Base-by-base conservation (phyloP, 2,888 invertebrate species). In the Petrolisthes manimaculis region DNA sequence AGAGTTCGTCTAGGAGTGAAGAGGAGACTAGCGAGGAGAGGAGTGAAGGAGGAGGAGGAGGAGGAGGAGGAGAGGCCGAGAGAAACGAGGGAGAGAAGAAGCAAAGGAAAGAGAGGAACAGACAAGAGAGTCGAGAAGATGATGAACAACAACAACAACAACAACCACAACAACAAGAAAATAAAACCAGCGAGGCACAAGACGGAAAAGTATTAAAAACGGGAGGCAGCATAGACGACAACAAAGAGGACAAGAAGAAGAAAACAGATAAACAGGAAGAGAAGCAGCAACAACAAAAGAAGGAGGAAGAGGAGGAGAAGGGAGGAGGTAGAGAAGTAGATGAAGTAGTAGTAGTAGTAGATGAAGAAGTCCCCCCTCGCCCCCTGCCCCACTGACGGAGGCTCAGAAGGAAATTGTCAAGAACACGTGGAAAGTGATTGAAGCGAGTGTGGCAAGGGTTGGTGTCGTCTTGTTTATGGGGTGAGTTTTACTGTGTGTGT, bases 381-480 rank as follows among this genome's bases (percentile, higher is more conserved):
- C n/a, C 5, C 86, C 86, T 8, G 80, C 83, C 4, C 88, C 92
- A 0, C 91, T 93, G 80, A 92, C 92, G 6, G 92, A 92, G 37
- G 92, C 92, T 78, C 93, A 93, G 91, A 93, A 93, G 91, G 92
- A 92, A 82, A 91, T 93, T 79, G 92, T 93, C 14, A 91, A 92
- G 53, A 92, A 92, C 81, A 93, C 93, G 5, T 93, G 93, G 93
- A 93, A 93, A 90, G 90, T 92, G 56, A 91, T 93, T 61, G 93
- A 93, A 90, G 92, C 92, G 18, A 93, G 93, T 90, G 93, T 93
- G 51, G 93, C 93, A 21, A 92, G 92, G 90, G 93, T 93, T 14
- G 93, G 93, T 1, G 93, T 93, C 89, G 93, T 93, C 91, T 93
- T 93, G 5, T 93, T 93, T 89, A 93, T 93, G 93, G 93, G 93